A percentile compares a stretch with the other conserved stretches of the same genome.
Conservation (phyloP, 2,888 invertebrate species). For the Heteromurus nitidus region DNA sequence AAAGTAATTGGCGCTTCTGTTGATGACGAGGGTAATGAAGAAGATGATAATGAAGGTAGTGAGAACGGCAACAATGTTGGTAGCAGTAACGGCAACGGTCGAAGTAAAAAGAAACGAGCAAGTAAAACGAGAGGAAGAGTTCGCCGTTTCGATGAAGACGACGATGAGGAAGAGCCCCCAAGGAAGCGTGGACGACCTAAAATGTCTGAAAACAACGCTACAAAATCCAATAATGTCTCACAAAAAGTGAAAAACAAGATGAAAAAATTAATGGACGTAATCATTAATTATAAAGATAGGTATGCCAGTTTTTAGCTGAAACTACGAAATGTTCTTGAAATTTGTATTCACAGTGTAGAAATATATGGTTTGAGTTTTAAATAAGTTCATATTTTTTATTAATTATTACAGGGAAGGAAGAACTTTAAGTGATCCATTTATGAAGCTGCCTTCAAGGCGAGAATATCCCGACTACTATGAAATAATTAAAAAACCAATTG, state of each 20-base stretch:
- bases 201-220: constrained; percentile 50
- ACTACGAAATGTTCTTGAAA: too few relatives aligned
- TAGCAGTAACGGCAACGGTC: constrained; percentile 23
- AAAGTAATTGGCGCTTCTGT: constrained; percentile 79
- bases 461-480: constrained; percentile 98
- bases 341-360: too few relatives aligned
- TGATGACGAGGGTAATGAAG: constrained; percentile 62
- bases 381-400: not conserved
- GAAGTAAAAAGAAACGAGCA: constrained; percentile 34
- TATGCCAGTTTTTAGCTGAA: too few relatives aligned
- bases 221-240: constrained; percentile 41
- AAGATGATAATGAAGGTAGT: constrained; percentile 57
- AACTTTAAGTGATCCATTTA: constrained; percentile 93
- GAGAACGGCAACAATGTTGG: constrained; percentile 37
- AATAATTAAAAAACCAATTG: constrained; percentile 94
- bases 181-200: constrained; percentile 68
- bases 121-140: constrained; percentile 39
- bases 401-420: constrained; percentile 82
- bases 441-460: constrained; percentile 94
- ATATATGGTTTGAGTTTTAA: not conserved
- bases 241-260: constrained; percentile 62
- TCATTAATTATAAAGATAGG: constrained; percentile 63
- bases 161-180: constrained; percentile 67
- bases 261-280: constrained; percentile 66
- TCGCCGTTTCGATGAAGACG: constrained; percentile 61